Base-by-base conservation (phyloP, 2,888 invertebrate genomes). In the Pterostichus madidus region DNA sequence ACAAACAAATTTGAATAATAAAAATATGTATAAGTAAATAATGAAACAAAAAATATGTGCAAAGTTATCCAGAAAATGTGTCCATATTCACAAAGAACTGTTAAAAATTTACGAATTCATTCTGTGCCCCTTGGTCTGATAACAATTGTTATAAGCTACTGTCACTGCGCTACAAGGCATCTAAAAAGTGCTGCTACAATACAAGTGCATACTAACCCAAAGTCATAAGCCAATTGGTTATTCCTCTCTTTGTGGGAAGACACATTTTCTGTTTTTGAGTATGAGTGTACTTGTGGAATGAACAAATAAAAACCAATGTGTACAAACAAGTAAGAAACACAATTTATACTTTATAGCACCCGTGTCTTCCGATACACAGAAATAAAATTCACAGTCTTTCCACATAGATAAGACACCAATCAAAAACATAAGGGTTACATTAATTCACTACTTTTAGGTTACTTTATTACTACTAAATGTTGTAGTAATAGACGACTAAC, bases 201-300 rank as follows among this genome's bases (percentile, higher is more conserved):
- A 83, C 90, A 88, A 88, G 89, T 91, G 89, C 91, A 91, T 90
- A 86, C 92, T 92, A 92, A 92, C 92, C 92, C 92, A 93, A 92
- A 92, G 35, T 32, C 32, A 39, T 91, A 91, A 82, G 84, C 84
- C 83, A 86, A 86, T 87, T 88, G 88, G 88, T 92, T 92, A 64
- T 15, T 89, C 91, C 91, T 91, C 90, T 92, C 91, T 91, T 92
- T 93, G 94, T 94, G 92, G 93, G 93, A 93, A 93, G 93, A 93
- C 95, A 95, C 95, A 95, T 95, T 95, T 95, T 95, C 95, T 95
- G 95, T 95, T 93, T 90, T 85, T 84, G 52, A 84, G 84, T 56
- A 31, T 46, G 75, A 75, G 76, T 75, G 56, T 82, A 83, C 75
- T 56, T 84, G 84, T 86, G 86, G 87, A 88, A 87, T 86, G 84